Conservation (phyloP, 2,113 vertebrate species). For the Eurypyga helias region DNA sequence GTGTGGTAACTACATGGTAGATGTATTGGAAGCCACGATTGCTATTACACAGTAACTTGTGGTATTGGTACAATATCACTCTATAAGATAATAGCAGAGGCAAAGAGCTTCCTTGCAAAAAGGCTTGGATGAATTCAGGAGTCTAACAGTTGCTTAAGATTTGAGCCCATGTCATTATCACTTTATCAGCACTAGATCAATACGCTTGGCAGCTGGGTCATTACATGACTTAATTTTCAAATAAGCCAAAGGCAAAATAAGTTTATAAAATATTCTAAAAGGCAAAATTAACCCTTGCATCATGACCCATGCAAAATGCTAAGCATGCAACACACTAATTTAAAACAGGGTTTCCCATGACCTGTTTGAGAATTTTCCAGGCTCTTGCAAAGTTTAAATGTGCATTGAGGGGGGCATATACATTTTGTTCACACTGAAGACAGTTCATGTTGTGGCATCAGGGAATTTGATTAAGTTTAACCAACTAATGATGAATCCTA, state of each 20-base stretch:
- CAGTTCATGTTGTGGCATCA: not conserved
- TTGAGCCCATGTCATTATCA: not conserved
- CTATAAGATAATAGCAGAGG: constrained; percentile 40
- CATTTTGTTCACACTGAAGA: not conserved
- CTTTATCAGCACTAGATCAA: not conserved
- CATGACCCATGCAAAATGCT: not conserved
- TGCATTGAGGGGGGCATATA: fast-evolving
- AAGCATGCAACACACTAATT: not conserved
- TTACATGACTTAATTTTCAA: not conserved
- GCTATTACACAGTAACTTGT: not conserved
- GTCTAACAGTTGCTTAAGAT: not conserved
- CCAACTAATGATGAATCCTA: not conserved
- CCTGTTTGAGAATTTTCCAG: not conserved
- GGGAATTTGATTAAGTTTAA: not conserved
- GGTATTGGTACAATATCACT: constrained; percentile 1
- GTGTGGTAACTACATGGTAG: constrained; percentile 31
- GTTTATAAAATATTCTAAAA: not conserved
- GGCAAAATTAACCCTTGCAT: not conserved
- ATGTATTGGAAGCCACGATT: not conserved
- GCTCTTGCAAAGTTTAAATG: not conserved
- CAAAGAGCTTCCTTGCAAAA: not conserved
- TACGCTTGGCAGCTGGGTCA: not conserved
- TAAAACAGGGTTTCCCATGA: not conserved
- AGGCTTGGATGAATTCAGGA: not conserved
- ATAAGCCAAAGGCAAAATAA: not conserved